Evolutionary conservation across 92 coral and sea anemone genomes (phyloP).

Genomic region (Diadumene lineata): DNA sequence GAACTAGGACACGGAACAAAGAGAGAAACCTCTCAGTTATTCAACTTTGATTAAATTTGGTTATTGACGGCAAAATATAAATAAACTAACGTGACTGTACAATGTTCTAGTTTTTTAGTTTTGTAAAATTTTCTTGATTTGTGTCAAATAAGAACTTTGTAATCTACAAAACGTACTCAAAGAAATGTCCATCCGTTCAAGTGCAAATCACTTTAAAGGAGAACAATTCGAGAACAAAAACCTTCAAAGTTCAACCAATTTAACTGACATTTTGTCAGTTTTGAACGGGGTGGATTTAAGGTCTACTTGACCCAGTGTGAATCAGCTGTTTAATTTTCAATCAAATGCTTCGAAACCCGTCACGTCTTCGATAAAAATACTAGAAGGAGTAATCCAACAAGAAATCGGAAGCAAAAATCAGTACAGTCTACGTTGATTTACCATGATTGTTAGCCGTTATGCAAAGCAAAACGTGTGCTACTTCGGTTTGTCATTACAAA

Average conservation of each 20-base stretch:
- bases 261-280: neutral
- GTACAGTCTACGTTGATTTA: neutral
- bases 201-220: neutral
- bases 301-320: neutral
- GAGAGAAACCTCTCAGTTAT: too few relatives aligned
- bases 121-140: too few relatives aligned
- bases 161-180: too few relatives aligned
- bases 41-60: too few relatives aligned
- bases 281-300: neutral
- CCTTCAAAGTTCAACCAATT: neutral
- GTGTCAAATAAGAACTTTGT: too few relatives aligned
- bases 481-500: neutral
- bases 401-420: neutral
- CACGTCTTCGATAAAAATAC: too few relatives aligned
- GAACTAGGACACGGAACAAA: too few relatives aligned
- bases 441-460: neutral
- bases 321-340: slow-evolving; percentile 10
- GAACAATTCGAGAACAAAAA: neutral
- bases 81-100: too few relatives aligned
- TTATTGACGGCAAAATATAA: too few relatives aligned
- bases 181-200: too few relatives aligned
- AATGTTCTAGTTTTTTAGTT: too few relatives aligned
- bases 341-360: too few relatives aligned
- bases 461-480: neutral
- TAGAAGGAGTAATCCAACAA: neutral